These are phyloP conservation scores for Stomorhina lunata DNA, from an alignment of 2,888 invertebrate genomes.

Conservation along the genomic window DNA sequence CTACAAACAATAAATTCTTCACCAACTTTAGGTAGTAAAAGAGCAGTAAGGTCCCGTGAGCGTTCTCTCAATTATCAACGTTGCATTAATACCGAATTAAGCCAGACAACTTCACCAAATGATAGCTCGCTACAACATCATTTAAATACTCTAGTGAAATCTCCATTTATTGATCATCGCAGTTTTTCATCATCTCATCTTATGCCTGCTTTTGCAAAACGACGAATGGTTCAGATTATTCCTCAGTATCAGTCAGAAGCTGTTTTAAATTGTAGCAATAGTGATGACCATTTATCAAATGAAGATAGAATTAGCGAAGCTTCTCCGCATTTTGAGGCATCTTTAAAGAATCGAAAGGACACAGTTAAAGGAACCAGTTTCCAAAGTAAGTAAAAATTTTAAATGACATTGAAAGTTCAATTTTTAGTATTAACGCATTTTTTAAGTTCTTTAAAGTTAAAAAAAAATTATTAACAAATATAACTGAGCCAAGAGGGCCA, in stretches of 20 bases:
- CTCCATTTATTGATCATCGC: constrained; percentile 75
- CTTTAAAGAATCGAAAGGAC: constrained; percentile 39
- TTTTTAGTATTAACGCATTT: too few species aligned
- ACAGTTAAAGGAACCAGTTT: neutral
- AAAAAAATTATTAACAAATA: too few species aligned
- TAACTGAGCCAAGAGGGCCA: too few species aligned
- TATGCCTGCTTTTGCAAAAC: constrained; percentile 79
- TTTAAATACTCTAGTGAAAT: constrained; percentile 60
- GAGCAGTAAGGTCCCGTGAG: constrained; percentile 45
- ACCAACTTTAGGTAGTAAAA: constrained; percentile 36
- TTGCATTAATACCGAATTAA: constrained; percentile 31
- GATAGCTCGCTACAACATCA: neutral
- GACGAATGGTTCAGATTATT: constrained; percentile 69
- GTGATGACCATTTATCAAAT: constrained; percentile 71
- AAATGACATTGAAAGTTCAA: too few species aligned
- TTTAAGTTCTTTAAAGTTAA: too few species aligned
- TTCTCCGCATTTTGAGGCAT: neutral
- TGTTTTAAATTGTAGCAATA: constrained; percentile 20
- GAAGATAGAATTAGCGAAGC: constrained; percentile 53
- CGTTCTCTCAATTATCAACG: constrained; percentile 50
- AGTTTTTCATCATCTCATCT: constrained; percentile 78
- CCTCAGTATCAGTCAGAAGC: constrained; percentile 10
- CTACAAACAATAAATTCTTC: constrained; percentile 19
- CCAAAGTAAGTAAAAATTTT: constrained; percentile 43
- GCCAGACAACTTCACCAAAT: constrained; percentile 18